Evolutionary conservation across 2,888 invertebrate species (phyloP).

Genomic region (Meandrusa payeni): DNA sequence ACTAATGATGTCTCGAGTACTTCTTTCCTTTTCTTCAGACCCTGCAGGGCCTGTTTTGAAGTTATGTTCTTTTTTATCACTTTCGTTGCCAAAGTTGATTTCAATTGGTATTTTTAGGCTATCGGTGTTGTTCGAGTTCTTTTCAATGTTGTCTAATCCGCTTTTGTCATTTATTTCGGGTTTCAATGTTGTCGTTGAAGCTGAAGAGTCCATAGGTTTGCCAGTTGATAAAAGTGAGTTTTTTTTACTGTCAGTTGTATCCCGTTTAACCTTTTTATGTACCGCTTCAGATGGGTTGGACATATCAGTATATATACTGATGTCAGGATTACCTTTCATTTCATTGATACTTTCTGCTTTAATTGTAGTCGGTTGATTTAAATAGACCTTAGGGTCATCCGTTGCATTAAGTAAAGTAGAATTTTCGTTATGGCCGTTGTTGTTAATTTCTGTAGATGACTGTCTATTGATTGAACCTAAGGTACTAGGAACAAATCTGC

Average conservation of each 20-base stretch:
- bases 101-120: conserved; percentile 1
- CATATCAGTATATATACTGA: neutral
- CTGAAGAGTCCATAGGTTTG: neutral
- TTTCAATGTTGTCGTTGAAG: neutral
- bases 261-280: conserved; percentile 4
- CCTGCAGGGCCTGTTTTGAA: neutral
- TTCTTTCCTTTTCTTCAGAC: conserved; percentile 7
- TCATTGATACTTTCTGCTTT: conserved; percentile 6
- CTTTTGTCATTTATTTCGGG: neutral
- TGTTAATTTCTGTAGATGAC: conserved; percentile 7
- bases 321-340: conserved; percentile 3
- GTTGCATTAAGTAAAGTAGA: neutral
- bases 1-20: neutral
- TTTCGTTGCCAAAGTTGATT: neutral
- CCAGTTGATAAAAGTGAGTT: neutral
- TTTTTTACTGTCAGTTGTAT: conserved; percentile 1
- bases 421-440: neutral
- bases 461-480: neutral
- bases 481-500: conserved; percentile 4
- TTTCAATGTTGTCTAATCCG: neutral
- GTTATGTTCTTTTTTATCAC: neutral
- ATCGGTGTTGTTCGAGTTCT: neutral
- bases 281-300: neutral
- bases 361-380: neutral
- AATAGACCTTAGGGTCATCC: neutral